Evolutionary conservation across 2,113 vertebrate genomes (phyloP), one percentile per base, ranked within the genome.

Genomic region (Coptodon bakossiorum): DNA sequence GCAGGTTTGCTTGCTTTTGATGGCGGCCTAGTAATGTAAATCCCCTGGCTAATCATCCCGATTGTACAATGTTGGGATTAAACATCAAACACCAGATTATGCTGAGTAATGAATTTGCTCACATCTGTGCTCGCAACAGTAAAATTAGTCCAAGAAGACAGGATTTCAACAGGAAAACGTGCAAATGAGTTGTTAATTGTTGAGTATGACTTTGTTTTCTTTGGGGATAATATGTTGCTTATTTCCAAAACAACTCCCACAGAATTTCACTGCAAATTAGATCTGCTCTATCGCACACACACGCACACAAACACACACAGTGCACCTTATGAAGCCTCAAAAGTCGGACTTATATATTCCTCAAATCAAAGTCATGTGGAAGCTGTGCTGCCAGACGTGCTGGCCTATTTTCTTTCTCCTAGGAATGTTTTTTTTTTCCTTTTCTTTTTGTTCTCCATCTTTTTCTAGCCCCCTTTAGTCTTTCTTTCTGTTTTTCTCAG

Each of bases 281-380:
- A 89, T 84, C 57, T 63, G 34, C 40, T 27, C 4, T 8, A 56
- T 88, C 61, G 3, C 24, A 29, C 12, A 57, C 12, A 57, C 54
- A 56, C 8, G n/a, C 50, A 52, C 52, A 6, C 52, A 53, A 9
- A 6, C 52, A 6, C n/a, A 11, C 50, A 52, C 48, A 19, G n/a
- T n/a, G n/a, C n/a, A n/a, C n/a, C n/a, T n/a, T 78, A 86, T 90
- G 92, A 89, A 94, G 80, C 81, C 89, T 89, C 84, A 50, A 63
- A 54, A 83, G 90, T 93, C 76, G 2, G 63, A 86, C 88, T 94
- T 92, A 94, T 95, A 93, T 94, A 10, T 90, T 92, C 88, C 88
- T 94, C 82, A 94, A 95, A 95, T 95, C 92, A 95, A 92, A 96
- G 92, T 94, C 94, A 95, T 94, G 91, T 92, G 94, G 91, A 89